A percentile compares a stretch with the other conserved stretches of the same genome.
These are phyloP conservation scores for Balanococcus diminutus DNA, from an alignment of 2,888 invertebrate genomes.

Conservation along the genomic window DNA sequence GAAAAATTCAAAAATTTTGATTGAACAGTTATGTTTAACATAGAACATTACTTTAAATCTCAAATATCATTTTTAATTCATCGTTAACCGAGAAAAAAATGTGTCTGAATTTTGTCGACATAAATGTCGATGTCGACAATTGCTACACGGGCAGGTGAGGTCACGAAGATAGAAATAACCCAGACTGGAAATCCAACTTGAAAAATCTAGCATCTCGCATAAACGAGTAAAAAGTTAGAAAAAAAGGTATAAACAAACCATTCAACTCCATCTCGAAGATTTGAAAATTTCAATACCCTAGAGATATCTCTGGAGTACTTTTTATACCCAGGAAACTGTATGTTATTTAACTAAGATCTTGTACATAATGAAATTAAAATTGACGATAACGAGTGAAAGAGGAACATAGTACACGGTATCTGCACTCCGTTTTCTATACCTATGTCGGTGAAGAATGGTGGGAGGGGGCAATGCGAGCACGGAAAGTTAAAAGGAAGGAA, in stretches of 20 bases:
- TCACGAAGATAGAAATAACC: too few species aligned
- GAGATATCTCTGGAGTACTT: not conserved
- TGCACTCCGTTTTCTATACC: not conserved
- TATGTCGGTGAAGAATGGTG: not conserved
- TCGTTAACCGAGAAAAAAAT: not conserved
- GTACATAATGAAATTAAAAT: conserved; percentile 12
- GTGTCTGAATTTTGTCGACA: too few species aligned
- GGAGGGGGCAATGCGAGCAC: not conserved
- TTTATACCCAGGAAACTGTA: not conserved
- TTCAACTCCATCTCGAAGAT: not conserved
- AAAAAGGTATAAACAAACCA: not conserved
- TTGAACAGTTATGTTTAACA: too few species aligned
- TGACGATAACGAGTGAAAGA: not conserved
- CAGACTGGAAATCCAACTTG: too few species aligned
- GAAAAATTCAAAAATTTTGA: too few species aligned
- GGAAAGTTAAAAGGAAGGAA: not conserved
- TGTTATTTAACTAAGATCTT: conserved; percentile 1
- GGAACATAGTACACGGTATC: not conserved
- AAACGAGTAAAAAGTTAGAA: not conserved
- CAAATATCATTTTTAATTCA: too few species aligned
- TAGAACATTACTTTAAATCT: too few species aligned
- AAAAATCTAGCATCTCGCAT: too few species aligned
- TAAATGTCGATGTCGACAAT: too few species aligned
- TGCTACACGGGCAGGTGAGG: too few species aligned
- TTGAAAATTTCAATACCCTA: not conserved